Percentiles rank a stretch among this genome's conserved stretches.
These are phyloP conservation scores for Suricata suricatta DNA, from an alignment of 2,113 vertebrate genomes.

Conservation along the genomic window DNA sequence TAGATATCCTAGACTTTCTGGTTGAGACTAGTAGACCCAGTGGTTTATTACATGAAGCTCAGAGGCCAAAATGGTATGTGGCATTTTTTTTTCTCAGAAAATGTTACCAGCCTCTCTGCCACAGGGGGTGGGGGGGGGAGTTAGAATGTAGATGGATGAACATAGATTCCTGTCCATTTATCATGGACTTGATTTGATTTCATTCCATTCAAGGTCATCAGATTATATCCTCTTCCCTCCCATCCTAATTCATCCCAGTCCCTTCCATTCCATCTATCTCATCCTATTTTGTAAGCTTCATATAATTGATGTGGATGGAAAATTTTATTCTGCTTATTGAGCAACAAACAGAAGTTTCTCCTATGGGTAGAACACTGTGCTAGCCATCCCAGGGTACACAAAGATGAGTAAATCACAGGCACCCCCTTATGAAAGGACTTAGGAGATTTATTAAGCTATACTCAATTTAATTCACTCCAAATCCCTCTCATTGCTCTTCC, in stretches of 20 bases:
- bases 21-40: not conserved
- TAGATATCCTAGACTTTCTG: not conserved
- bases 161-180: not conserved
- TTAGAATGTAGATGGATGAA: not conserved
- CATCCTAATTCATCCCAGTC: not conserved
- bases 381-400: not conserved
- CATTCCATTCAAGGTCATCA: not conserved
- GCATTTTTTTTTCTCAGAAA: not conserved
- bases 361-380: not conserved
- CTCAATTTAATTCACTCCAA: not conserved
- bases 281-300: not conserved
- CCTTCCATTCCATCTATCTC: not conserved
- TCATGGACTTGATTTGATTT: not conserved
- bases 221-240: not conserved
- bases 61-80: not conserved
- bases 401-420: not conserved
- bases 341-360: too few relatives aligned
- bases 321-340: not conserved
- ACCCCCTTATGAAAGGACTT: not conserved
- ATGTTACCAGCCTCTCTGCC: not conserved
- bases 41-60: not conserved
- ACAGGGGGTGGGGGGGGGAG: not conserved
- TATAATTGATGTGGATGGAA: not conserved
- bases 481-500: not conserved
- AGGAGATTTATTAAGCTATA: not conserved